These are phyloP conservation scores for Spinus olivaceus DNA, from an alignment of 2,797 vertebrate genomes.

Conservation along the genomic window DNA sequence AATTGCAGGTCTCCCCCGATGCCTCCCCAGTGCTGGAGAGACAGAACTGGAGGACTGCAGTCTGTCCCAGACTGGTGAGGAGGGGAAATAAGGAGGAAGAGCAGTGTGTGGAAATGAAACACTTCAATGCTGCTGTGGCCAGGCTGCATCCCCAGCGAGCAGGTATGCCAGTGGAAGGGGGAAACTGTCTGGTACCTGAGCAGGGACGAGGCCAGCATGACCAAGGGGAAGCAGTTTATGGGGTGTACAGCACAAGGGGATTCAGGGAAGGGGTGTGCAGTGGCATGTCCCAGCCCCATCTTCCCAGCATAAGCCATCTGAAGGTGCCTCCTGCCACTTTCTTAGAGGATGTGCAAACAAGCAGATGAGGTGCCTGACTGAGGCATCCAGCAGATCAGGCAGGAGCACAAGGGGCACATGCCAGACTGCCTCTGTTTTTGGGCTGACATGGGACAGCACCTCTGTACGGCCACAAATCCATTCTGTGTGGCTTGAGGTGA, in stretches of 20 bases:
- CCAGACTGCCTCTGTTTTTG: background rate
- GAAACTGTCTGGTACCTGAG: background rate
- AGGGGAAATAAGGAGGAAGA: background rate
- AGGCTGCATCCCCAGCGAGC: background rate
- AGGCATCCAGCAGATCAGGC: rapidly evolving
- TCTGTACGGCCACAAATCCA: background rate
- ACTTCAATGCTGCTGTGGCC: background rate
- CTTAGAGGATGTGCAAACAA: background rate
- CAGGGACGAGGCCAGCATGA: rapidly evolving
- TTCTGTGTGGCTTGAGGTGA: background rate
- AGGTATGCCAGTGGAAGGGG: background rate
- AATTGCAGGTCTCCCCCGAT: background rate
- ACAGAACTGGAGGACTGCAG: background rate
- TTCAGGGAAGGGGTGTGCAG: rapidly evolving
- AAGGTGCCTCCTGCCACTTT: background rate
- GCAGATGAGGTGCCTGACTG: background rate
- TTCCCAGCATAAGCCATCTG: background rate
- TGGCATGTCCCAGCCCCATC: background rate
- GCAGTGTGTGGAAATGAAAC: background rate
- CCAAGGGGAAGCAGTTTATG: background rate
- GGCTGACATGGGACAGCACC: background rate
- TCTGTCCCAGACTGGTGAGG: background rate
- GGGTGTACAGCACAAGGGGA: background rate
- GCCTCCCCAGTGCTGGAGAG: background rate
- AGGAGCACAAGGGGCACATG: background rate